phyloP scores from a whole-genome alignment of 2,888 invertebrate genomes.

The Nymphalis urticae region DNA sequence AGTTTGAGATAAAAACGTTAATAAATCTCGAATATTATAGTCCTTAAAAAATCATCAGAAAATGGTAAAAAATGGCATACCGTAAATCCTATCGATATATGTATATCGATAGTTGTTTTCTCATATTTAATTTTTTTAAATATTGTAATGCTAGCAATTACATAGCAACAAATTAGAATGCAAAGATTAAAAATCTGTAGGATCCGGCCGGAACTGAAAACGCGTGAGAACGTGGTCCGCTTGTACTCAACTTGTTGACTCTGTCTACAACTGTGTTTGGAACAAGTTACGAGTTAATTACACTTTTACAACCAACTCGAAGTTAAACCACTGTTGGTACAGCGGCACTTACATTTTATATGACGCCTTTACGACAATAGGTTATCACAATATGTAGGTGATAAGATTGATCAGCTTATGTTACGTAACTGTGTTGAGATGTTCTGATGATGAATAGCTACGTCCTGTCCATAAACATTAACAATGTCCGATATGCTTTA shows the following conservation, averaged over 20 bases:
- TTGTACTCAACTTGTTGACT: conserved; percentile 32
- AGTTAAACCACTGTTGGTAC: conserved; percentile 1
- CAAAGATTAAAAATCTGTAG: conserved; percentile 22
- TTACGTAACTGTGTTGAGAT: too few species aligned
- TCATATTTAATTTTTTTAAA: not conserved
- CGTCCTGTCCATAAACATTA: too few species aligned
- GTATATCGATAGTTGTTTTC: too few species aligned
- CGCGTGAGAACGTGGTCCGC: conserved; percentile 37
- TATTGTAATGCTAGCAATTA: not conserved
- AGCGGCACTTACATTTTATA: not conserved
- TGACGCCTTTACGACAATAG: not conserved
- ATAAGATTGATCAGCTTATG: too few species aligned
- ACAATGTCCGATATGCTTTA: too few species aligned
- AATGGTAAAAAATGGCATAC: too few species aligned
- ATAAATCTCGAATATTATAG: too few species aligned
- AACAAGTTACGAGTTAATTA: conserved; percentile 24
- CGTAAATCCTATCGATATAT: too few species aligned
- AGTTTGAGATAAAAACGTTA: too few species aligned
- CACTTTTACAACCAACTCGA: conserved; percentile 6
- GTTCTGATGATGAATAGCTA: too few species aligned
- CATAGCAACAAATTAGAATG: conserved; percentile 13
- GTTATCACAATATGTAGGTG: too few species aligned
- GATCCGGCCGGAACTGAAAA: conserved; percentile 33
- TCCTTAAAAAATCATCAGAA: too few species aligned
- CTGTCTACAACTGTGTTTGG: conserved; percentile 29